Percentiles rank a stretch among this genome's conserved stretches.
Evolutionary conservation across 2,888 invertebrate species (phyloP).

Genomic region (Leptopilina myrica): DNA sequence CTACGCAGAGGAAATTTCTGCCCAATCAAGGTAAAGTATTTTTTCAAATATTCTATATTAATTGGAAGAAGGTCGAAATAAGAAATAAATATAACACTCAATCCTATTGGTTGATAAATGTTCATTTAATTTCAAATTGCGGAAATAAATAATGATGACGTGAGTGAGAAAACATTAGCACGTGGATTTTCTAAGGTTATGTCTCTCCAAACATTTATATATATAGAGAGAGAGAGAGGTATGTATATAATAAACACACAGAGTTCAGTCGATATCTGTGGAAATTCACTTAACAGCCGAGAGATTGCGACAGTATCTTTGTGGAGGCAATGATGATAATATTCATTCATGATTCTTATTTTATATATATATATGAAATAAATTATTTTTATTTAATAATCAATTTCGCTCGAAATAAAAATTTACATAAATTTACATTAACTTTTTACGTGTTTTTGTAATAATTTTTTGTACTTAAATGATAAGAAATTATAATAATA

Average conservation of each 20-base stretch:
- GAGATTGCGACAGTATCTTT: constrained; percentile 14
- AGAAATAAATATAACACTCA: constrained; percentile 17
- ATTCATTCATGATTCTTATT: constrained; percentile 14
- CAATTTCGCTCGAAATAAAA: no score
- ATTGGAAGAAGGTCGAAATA: no score
- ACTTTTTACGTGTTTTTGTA: no score
- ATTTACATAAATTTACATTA: no score
- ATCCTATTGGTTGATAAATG: background rate
- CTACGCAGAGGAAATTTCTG: constrained; percentile 39
- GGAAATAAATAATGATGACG: background rate
- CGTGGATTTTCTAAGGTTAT: constrained; percentile 17
- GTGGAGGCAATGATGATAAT: background rate
- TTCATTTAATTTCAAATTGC: background rate
- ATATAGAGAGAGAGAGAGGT: no score
- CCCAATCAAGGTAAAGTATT: constrained; percentile 44
- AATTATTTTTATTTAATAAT: no score
- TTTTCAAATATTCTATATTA: no score
- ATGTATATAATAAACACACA: no score
- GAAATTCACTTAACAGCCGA: background rate
- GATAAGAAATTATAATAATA: no score
- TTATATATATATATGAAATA: no score
- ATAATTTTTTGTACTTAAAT: no score
- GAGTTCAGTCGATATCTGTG: background rate
- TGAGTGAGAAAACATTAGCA: background rate
- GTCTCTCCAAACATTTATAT: background rate